Percentiles rank a stretch among this genome's conserved stretches.
Evolutionary conservation across 2,797 vertebrate species (phyloP).

Genomic region (Sebastes steindachneri): DNA sequence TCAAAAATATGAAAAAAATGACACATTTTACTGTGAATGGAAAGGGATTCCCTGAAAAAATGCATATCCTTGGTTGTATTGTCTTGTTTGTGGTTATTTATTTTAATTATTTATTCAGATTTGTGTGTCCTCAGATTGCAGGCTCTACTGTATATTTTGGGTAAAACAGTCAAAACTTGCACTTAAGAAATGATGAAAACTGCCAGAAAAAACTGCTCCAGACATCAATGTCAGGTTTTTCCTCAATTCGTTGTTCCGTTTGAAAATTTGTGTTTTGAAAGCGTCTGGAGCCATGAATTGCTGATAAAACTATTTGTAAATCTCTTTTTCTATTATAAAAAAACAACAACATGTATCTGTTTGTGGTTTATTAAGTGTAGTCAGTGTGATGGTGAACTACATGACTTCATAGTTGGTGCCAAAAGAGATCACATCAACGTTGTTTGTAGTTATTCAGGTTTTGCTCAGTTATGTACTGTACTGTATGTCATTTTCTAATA

Average conservation of each 20-base stretch:
- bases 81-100: conserved; percentile 48
- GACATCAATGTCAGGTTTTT: conserved; percentile 41
- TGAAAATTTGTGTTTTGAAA: conserved; percentile 10
- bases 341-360: conserved; percentile 10
- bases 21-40: conserved; percentile 43
- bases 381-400: conserved; percentile 28
- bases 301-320: conserved; percentile 26
- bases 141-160: conserved; percentile 28
- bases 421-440: conserved; percentile 21
- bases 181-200: conserved; percentile 42
- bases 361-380: conserved; percentile 29
- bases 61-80: conserved; percentile 18
- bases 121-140: conserved; percentile 19
- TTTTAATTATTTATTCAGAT: conserved; percentile 46
- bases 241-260: conserved; percentile 33
- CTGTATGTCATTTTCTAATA: conserved; percentile 33
- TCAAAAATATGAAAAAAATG: background rate
- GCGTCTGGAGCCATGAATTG: conserved; percentile 14
- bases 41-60: conserved; percentile 11
- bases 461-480: conserved; percentile 12
- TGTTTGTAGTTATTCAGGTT: conserved; percentile 38
- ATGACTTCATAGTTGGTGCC: conserved; percentile 38
- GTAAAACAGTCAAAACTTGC: conserved; percentile 47
- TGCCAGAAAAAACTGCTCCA: conserved; percentile 40
- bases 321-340: conserved; percentile 46